phyloP scores from a whole-genome alignment of 2,113 vertebrate species.

The Paramisgurnus dabryanus region DNA sequence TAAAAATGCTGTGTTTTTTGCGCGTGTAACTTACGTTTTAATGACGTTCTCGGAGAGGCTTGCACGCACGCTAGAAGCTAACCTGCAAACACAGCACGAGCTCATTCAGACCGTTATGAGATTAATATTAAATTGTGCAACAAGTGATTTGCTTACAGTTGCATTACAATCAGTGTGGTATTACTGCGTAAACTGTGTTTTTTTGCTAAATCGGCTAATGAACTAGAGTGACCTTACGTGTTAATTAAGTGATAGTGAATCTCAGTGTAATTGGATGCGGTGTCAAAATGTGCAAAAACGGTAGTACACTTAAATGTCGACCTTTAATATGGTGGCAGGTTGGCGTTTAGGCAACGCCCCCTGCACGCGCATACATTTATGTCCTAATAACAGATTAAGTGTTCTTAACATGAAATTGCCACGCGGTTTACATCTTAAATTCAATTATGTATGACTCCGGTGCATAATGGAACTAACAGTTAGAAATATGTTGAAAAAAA shows the following conservation, averaged over 20 bases:
- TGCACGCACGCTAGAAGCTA: not conserved
- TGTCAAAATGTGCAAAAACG: not conserved
- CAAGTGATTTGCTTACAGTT: not conserved
- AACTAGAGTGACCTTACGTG: not conserved
- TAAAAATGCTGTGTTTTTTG: constrained; percentile 48
- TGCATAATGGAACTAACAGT: too few species aligned
- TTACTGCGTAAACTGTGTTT: not conserved
- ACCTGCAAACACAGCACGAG: not conserved
- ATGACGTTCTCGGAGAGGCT: not conserved
- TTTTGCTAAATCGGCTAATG: not conserved
- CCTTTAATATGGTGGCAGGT: not conserved
- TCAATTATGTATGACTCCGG: too few species aligned
- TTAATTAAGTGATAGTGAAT: not conserved
- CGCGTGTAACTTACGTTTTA: not conserved
- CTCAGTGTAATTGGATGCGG: not conserved
- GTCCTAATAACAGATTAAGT: too few species aligned
- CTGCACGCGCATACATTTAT: not conserved
- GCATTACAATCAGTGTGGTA: not conserved
- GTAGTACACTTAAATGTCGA: not conserved
- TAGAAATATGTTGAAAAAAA: not conserved
- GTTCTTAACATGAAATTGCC: not conserved
- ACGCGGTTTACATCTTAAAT: not conserved
- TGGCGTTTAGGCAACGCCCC: not conserved
- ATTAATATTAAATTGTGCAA: not conserved
- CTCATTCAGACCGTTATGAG: not conserved